These are phyloP conservation scores for Catocala fraxini DNA, from an alignment of 2,888 invertebrate genomes.

Conservation along the genomic window DNA sequence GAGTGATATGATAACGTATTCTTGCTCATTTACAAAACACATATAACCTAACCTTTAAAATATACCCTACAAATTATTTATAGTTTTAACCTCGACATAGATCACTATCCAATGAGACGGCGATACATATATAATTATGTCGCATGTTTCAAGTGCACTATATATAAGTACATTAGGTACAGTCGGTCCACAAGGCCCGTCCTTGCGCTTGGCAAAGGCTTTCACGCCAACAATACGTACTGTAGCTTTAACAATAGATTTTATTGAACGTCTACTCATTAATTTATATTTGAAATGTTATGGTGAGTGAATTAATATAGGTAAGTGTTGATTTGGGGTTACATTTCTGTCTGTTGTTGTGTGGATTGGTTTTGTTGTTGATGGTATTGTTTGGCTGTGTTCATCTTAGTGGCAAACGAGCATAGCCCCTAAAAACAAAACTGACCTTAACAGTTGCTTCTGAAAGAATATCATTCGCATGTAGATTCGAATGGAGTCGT, in stretches of 20 bases:
- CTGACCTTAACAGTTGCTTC: no score
- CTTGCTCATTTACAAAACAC: no score
- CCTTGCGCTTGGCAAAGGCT: conserved; percentile 53
- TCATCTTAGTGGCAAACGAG: no score
- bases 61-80: no score
- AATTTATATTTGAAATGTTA: conserved; percentile 1
- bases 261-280: conserved; percentile 5
- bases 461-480: no score
- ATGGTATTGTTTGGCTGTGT: no score
- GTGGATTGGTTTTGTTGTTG: background rate
- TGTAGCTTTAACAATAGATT: background rate
- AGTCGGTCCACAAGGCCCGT: conserved; percentile 33
- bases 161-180: conserved; percentile 44
- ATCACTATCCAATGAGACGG: background rate
- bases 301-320: background rate
- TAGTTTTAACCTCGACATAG: no score
- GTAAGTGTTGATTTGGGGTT: background rate
- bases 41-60: no score
- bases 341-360: background rate
- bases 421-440: no score
- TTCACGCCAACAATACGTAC: background rate
- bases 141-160: conserved; percentile 53
- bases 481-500: no score
- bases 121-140: conserved; percentile 37
- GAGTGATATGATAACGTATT: no score